Percentiles rank a stretch among this genome's conserved stretches.
Conservation (phyloP, 92 coral and sea anemone species). For the Parazoanthus darwini region DNA sequence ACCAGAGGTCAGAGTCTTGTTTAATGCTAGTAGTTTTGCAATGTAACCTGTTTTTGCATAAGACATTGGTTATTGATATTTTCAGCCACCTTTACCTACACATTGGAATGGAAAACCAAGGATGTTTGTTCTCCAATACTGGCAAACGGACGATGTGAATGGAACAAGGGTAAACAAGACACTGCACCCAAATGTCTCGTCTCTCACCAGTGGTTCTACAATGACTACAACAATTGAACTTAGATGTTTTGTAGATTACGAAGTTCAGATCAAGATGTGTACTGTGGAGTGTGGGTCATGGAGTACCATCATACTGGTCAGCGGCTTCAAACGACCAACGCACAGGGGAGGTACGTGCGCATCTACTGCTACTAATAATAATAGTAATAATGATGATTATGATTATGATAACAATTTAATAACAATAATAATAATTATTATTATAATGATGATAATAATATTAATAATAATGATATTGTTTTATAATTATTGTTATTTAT, state of each 20-base stretch:
- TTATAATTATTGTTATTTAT: no score
- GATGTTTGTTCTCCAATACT: constrained; percentile 22
- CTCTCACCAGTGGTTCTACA: neutral
- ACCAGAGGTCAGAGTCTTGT: no score
- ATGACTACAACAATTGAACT: neutral
- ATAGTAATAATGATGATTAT: no score
- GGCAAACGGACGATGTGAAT: neutral
- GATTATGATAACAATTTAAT: no score
- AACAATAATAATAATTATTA: no score
- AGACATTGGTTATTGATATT: neutral
- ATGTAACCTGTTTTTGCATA: neutral
- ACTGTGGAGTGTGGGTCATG: constrained; percentile 19
- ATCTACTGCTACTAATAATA: neutral
- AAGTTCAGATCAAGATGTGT: constrained; percentile 16
- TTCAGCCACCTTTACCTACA: neutral
- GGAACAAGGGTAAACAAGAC: neutral
- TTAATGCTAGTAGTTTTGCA: neutral
- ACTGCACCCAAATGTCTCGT: neutral
- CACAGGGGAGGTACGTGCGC: neutral
- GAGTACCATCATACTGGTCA: neutral
- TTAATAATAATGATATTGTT: no score
- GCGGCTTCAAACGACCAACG: neutral
- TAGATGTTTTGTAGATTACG: neutral
- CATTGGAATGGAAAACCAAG: constrained; percentile 33
- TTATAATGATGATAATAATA: no score